A percentile compares a stretch with the other conserved stretches of the same genome.
Evolutionary conservation across 2,113 vertebrate species (phyloP).

Genomic region (Cisticola juncidis): DNA sequence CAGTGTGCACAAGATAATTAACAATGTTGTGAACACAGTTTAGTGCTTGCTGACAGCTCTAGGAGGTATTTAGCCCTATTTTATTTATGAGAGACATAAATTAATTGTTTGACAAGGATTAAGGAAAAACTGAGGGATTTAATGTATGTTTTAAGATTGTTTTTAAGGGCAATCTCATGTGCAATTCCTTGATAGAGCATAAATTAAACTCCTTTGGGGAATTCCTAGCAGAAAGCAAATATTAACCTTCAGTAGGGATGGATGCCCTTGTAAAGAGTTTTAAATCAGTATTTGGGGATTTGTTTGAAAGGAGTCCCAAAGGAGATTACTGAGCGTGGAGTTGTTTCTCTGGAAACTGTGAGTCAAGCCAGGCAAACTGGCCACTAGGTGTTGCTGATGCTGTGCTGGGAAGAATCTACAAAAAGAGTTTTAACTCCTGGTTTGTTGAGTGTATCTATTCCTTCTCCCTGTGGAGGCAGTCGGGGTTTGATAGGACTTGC

Average conservation of each 20-base stretch:
- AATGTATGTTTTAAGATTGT: not conserved
- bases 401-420: not conserved
- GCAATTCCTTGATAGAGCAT: not conserved
- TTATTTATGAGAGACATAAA: not conserved
- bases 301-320: not conserved
- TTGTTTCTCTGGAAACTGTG: not conserved
- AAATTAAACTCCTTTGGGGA: not conserved
- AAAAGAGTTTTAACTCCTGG: not conserved
- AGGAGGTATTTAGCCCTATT: not conserved
- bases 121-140: not conserved
- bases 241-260: not conserved
- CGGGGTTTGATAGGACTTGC: not conserved
- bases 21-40: not conserved
- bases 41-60: not conserved
- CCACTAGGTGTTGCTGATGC: constrained; percentile 74
- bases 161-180: not conserved
- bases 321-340: not conserved
- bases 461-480: not conserved
- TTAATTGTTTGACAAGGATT: not conserved
- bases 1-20: not conserved
- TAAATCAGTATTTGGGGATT: not conserved
- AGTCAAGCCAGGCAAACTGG: constrained; percentile 2
- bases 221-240: not conserved
- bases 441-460: not conserved
- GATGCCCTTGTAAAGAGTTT: not conserved